A percentile compares a stretch with the other conserved stretches of the same genome.
Conservation (phyloP, 2,888 invertebrate genomes). For the Panzeria rudis region DNA sequence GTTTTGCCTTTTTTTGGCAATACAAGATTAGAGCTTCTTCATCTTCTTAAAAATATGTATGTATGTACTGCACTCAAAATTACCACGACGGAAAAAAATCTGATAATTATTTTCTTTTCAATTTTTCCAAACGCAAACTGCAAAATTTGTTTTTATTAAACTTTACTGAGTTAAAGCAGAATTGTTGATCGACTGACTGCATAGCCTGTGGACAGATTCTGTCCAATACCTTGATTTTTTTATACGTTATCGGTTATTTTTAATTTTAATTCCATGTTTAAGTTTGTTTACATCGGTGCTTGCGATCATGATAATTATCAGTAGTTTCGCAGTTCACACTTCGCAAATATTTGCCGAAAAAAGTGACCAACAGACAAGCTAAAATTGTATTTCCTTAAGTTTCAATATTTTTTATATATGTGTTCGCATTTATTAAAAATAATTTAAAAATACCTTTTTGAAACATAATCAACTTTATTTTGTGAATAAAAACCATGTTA, state of each 20-base stretch:
- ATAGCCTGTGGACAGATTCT: slow-evolving; percentile 6
- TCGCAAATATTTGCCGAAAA: no score
- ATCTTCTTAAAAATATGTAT: slow-evolving; percentile 5
- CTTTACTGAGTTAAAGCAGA: not conserved
- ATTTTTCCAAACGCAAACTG: slow-evolving; percentile 9
- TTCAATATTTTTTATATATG: no score
- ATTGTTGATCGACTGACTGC: slow-evolving; percentile 1
- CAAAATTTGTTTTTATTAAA: not conserved
- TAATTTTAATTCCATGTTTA: not conserved
- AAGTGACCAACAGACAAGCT: no score
- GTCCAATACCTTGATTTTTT: slow-evolving; percentile 9
- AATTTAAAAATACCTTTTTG: no score
- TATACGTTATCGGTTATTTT: slow-evolving; percentile 21
- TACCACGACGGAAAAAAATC: not conserved
- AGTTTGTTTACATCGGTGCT: not conserved
- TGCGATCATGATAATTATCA: slow-evolving; percentile 32
- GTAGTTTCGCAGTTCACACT: no score
- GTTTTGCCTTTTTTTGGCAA: slow-evolving; percentile 41
- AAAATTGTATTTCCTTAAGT: no score
- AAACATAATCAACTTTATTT: no score
- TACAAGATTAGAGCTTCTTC: slow-evolving; percentile 36
- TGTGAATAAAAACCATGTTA: no score
- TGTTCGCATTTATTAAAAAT: no score
- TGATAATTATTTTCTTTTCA: slow-evolving; percentile 39
- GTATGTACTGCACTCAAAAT: slow-evolving; percentile 1